A percentile compares a stretch with the other conserved stretches of the same genome.
Conservation (phyloP, 1,140 invertebrate species). For the Neotoxoptera formosana region DNA sequence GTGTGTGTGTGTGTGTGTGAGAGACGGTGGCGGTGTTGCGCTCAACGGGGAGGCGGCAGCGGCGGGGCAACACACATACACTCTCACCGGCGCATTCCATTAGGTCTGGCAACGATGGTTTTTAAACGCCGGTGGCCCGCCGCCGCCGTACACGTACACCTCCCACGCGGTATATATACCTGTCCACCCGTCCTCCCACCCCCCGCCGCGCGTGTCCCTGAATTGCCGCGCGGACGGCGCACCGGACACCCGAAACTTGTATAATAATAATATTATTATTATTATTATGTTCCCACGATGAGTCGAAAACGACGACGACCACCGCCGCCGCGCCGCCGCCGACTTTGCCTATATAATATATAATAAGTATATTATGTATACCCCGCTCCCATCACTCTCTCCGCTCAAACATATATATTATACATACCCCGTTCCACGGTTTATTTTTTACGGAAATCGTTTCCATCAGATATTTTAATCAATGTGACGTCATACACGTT, state of each 20-base stretch:
- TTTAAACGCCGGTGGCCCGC: conserved; percentile 57
- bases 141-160: conserved; percentile 16
- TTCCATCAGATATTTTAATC: background rate
- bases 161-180: conserved; percentile 40
- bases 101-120: conserved; percentile 43
- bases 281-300: conserved; percentile 36
- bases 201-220: background rate
- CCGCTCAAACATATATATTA: background rate
- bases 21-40: background rate
- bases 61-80: background rate
- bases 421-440: background rate
- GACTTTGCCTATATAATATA: background rate
- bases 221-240: background rate
- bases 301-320: conserved; percentile 27
- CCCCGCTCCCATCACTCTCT: background rate
- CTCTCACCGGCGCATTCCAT: conserved; percentile 34
- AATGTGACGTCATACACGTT: background rate
- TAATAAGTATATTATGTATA: conserved; percentile 11
- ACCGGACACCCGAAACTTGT: conserved; percentile 16
- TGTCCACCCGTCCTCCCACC: background rate
- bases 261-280: conserved; percentile 16
- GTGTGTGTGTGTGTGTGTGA: background rate
- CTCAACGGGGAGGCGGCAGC: conserved; percentile 42
- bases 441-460: background rate
- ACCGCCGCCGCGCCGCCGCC: background rate